These are phyloP conservation scores for Linurgus olivaceus DNA, from an alignment of 2,797 vertebrate genomes.

Conservation along the genomic window DNA sequence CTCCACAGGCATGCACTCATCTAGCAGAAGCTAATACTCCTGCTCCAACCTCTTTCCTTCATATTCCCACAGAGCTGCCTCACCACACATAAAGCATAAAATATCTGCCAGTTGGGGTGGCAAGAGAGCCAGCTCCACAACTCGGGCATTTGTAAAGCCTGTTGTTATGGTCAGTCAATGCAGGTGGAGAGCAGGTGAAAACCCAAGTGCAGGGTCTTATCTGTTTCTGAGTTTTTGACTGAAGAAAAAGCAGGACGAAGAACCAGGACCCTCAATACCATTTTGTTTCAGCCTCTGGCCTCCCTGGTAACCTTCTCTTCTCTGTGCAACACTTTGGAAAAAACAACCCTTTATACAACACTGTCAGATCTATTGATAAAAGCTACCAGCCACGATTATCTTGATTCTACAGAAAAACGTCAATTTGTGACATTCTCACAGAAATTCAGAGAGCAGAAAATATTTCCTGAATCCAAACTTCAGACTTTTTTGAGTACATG, in stretches of 20 bases:
- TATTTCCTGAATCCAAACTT: not conserved
- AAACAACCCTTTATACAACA: not conserved
- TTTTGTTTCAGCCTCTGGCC: not conserved
- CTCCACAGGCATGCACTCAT: not conserved
- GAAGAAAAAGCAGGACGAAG: not conserved
- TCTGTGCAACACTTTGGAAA: not conserved
- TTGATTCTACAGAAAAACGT: not conserved
- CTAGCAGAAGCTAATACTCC: not conserved
- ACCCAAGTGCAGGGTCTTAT: not conserved
- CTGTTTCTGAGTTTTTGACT: not conserved
- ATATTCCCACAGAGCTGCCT: not conserved
- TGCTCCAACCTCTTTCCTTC: not conserved
- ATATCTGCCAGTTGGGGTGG: not conserved
- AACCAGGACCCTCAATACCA: not conserved
- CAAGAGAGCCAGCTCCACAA: not conserved
- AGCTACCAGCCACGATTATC: not conserved
- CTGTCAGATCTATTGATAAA: not conserved
- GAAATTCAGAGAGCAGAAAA: not conserved
- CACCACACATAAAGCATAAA: not conserved
- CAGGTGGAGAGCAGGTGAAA: not conserved
- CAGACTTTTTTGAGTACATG: not conserved
- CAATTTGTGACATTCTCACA: not conserved
- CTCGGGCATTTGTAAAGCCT: not conserved
- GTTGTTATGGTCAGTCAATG: not conserved
- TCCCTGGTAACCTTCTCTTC: not conserved